phyloP scores from a whole-genome alignment of 1,140 invertebrate species.

The Diabrotica virgifera region DNA sequence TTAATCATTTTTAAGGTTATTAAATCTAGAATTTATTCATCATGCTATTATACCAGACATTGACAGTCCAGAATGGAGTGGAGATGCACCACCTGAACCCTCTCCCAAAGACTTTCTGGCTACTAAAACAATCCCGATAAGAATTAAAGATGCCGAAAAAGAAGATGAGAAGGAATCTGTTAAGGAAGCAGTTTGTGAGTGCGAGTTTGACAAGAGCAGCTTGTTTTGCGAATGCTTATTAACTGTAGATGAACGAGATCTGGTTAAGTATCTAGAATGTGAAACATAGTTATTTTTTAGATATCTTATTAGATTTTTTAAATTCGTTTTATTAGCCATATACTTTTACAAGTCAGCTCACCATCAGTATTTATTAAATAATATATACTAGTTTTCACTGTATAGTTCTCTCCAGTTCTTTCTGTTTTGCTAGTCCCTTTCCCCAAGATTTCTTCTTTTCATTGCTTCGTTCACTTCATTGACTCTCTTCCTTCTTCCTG shows the following conservation, averaged over 20 bases:
- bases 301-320: too few relatives aligned
- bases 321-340: too few relatives aligned
- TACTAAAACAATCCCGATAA: not conserved
- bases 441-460: too few relatives aligned
- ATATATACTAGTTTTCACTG: too few relatives aligned
- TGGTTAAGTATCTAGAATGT: not conserved
- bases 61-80: not conserved
- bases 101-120: slow-evolving; percentile 4
- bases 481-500: too few relatives aligned
- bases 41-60: not conserved
- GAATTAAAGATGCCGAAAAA: not conserved
- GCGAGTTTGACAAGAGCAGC: not conserved
- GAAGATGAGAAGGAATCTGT: not conserved
- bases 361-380: too few relatives aligned
- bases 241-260: not conserved
- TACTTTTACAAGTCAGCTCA: too few relatives aligned
- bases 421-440: too few relatives aligned
- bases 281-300: too few relatives aligned
- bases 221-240: slow-evolving; percentile 1
- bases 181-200: not conserved
- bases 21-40: not conserved
- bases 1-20: not conserved
- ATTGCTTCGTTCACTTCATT: too few relatives aligned
- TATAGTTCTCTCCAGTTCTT: too few relatives aligned
- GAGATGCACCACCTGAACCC: not conserved